phyloP scores from a whole-genome alignment of 1,140 invertebrate species.

The Halesus radiatus region DNA sequence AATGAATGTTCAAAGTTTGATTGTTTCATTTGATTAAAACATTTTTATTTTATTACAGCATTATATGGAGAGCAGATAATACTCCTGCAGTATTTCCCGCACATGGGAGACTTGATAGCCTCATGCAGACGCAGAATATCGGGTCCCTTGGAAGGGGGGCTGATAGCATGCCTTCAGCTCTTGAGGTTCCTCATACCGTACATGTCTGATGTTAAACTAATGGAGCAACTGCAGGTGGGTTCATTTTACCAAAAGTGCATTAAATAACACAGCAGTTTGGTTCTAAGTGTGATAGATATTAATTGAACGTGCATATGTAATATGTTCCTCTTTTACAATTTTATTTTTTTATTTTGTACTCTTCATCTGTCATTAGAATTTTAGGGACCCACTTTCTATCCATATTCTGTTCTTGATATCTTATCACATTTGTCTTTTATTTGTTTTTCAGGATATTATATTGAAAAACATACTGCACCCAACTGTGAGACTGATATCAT shows the following conservation, averaged over 20 bases:
- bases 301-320: too few relatives aligned
- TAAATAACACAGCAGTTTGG: too few relatives aligned
- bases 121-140: conserved; percentile 85
- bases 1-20: too few relatives aligned
- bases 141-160: conserved; percentile 86
- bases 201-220: conserved; percentile 86
- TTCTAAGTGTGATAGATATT: not conserved
- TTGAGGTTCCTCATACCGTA: conserved; percentile 86
- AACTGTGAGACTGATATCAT: conserved; percentile 79
- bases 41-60: conserved; percentile 71
- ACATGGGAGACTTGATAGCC: conserved; percentile 87
- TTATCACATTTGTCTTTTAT: not conserved
- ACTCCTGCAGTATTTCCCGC: conserved; percentile 93
- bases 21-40: too few relatives aligned
- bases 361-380: too few relatives aligned
- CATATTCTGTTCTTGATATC: too few relatives aligned
- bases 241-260: not conserved
- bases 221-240: conserved; percentile 85
- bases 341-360: too few relatives aligned
- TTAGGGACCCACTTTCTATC: too few relatives aligned
- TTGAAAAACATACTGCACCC: conserved; percentile 85
- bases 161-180: conserved; percentile 87
- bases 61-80: conserved; percentile 96
- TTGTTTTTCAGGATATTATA: conserved; percentile 74
- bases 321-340: too few relatives aligned